Conservation (phyloP, 2,797 vertebrate genomes). For the Amphiprion clarkii region DNA sequence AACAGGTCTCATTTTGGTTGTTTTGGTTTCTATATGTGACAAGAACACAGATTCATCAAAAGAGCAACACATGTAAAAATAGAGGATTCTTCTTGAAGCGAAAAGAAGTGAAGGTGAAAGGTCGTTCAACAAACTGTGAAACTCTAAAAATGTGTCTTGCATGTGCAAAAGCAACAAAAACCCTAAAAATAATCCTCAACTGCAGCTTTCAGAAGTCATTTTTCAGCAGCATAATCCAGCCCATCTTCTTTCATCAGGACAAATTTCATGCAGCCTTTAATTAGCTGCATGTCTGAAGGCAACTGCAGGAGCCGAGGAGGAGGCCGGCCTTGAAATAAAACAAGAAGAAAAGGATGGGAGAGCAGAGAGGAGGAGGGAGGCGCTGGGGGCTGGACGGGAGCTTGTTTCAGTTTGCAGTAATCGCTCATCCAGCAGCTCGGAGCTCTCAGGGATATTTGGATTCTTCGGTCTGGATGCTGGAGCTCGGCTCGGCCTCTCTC, state of each 20-base stretch:
- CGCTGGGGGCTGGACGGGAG: constrained; percentile 42
- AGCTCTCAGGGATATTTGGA: constrained; percentile 74
- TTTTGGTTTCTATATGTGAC: too few species aligned
- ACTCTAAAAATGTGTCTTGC: neutral
- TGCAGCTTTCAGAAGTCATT: constrained; percentile 12
- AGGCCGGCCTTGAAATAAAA: constrained; percentile 59
- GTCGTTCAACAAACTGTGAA: neutral
- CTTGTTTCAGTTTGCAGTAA: constrained; percentile 62
- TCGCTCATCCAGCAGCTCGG: constrained; percentile 64
- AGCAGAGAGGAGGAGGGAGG: constrained; percentile 51
- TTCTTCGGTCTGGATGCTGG: constrained; percentile 71
- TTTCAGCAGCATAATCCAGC: neutral
- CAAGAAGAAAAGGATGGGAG: constrained; percentile 54
- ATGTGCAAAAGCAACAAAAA: neutral
- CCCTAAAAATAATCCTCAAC: neutral
- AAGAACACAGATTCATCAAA: too few species aligned
- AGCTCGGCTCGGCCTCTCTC: constrained; percentile 43
- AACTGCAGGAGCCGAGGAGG: constrained; percentile 42
- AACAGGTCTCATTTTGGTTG: too few species aligned
- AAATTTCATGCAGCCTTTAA: constrained; percentile 70
- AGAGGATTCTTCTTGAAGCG: neutral
- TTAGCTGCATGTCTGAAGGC: constrained; percentile 57
- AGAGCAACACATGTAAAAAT: neutral
- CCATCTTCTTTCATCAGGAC: constrained; percentile 50
- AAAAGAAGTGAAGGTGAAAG: neutral